A percentile compares a stretch with the other conserved stretches of the same genome.
Evolutionary conservation across 1,140 invertebrate genomes (phyloP).

Genomic region (Pseudomyrmex pallidus): DNA sequence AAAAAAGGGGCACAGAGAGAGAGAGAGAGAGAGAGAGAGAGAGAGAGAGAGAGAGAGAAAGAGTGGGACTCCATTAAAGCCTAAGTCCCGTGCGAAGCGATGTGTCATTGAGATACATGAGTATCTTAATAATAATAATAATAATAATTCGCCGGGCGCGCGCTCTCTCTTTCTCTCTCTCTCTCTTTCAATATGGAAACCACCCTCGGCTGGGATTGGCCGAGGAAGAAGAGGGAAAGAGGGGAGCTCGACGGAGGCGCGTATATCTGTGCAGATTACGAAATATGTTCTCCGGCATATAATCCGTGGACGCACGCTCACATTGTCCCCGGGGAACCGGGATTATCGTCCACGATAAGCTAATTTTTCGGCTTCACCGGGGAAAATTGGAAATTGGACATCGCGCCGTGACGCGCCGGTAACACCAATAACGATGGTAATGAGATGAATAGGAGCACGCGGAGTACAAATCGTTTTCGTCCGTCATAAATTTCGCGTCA

Average conservation of each 20-base stretch:
- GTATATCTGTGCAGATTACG: slow-evolving; percentile 80
- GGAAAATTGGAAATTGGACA: slow-evolving; percentile 67
- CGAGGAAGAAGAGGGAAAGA: background rate
- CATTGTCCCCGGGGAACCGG: slow-evolving; percentile 71
- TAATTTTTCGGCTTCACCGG: slow-evolving; percentile 76
- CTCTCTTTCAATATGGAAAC: slow-evolving; percentile 28
- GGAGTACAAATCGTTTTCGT: slow-evolving; percentile 9
- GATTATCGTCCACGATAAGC: slow-evolving; percentile 84
- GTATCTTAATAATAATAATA: slow-evolving; percentile 80
- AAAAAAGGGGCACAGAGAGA: slow-evolving; percentile 10
- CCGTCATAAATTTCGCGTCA: background rate
- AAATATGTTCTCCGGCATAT: slow-evolving; percentile 81
- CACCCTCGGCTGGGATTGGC: slow-evolving; percentile 51
- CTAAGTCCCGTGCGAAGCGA: slow-evolving; percentile 85
- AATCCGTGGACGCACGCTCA: slow-evolving; percentile 80
- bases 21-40: slow-evolving; percentile 22
- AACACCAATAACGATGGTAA: slow-evolving; percentile 68
- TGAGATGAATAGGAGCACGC: slow-evolving; percentile 44
- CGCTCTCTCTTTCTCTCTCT: too few relatives aligned
- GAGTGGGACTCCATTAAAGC: slow-evolving; percentile 81
- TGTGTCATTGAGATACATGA: slow-evolving; percentile 83
- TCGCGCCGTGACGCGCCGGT: slow-evolving; percentile 55
- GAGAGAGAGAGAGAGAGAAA: slow-evolving; percentile 6
- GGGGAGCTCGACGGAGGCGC: slow-evolving; percentile 24
- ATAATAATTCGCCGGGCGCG: slow-evolving; percentile 76